These are phyloP conservation scores for Athalia cordata DNA, from an alignment of 2,888 invertebrate species.

Conservation along the genomic window DNA sequence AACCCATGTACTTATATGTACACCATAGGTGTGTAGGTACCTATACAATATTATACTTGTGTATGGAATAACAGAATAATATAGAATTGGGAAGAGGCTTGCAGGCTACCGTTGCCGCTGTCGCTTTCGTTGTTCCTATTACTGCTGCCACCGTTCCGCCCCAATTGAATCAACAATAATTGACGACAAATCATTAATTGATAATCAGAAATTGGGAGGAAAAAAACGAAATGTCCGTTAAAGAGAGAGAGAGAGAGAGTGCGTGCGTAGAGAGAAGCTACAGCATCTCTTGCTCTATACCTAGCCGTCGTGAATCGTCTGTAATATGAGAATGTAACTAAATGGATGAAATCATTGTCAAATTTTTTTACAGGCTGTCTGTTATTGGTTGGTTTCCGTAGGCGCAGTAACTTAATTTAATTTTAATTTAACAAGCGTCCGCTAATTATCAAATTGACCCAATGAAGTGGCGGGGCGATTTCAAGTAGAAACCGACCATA, in stretches of 20 bases:
- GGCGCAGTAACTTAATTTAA: too few relatives aligned
- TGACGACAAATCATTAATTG: slow-evolving; percentile 39
- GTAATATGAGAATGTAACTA: slow-evolving; percentile 47
- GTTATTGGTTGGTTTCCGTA: slow-evolving; percentile 24
- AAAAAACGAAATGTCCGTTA: not conserved
- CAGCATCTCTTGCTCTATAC: slow-evolving; percentile 48
- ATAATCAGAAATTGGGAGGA: slow-evolving; percentile 24
- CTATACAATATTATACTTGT: not conserved
- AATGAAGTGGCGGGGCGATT: too few relatives aligned
- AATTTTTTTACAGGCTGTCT: slow-evolving; percentile 41
- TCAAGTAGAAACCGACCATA: too few relatives aligned
- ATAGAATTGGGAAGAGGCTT: slow-evolving; percentile 21
- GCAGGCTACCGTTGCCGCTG: slow-evolving; percentile 12
- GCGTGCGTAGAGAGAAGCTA: slow-evolving; percentile 24
- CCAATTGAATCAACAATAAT: slow-evolving; percentile 1
- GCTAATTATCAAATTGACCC: too few relatives aligned
- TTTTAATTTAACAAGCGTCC: too few relatives aligned
- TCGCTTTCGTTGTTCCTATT: too few relatives aligned
- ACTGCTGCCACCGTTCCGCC: not conserved
- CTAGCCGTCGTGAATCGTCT: slow-evolving; percentile 53
- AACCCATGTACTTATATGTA: slow-evolving; percentile 44
- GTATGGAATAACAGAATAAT: not conserved
- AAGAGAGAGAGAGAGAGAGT: slow-evolving; percentile 11
- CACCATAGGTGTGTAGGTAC: not conserved
- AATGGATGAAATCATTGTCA: slow-evolving; percentile 44